Percentiles rank a stretch among this genome's conserved stretches.
Evolutionary conservation across 2,797 vertebrate genomes (phyloP).

Genomic region (Remorina albescens): DNA sequence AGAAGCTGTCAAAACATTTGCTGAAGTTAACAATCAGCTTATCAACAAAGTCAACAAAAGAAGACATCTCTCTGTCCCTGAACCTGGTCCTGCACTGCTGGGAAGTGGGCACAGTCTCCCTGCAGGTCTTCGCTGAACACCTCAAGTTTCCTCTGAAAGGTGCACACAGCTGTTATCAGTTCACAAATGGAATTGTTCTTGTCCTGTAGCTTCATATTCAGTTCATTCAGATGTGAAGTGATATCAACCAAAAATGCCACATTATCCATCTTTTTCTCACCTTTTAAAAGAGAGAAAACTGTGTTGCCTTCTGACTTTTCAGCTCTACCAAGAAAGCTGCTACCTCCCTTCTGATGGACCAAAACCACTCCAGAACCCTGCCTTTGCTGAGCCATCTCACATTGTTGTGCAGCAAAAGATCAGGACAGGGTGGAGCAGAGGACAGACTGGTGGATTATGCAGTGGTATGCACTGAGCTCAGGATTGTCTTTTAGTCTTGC

Average conservation of each 20-base stretch:
- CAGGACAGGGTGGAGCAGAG: slow-evolving; percentile 13
- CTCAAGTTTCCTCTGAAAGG: too few relatives aligned
- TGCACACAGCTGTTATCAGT: slow-evolving; percentile 7
- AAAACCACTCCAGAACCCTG: slow-evolving; percentile 27
- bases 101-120: too few relatives aligned
- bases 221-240: slow-evolving; percentile 43
- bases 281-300: slow-evolving; percentile 4
- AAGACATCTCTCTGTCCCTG: too few relatives aligned
- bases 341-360: slow-evolving; percentile 32
- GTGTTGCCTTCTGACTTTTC: slow-evolving; percentile 21
- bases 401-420: slow-evolving; percentile 35
- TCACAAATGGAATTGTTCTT: slow-evolving; percentile 28
- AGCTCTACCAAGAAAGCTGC: too few relatives aligned
- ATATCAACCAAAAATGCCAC: slow-evolving; percentile 44
- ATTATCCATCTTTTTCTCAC: slow-evolving; percentile 13
- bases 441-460: slow-evolving; percentile 13
- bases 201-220: too few relatives aligned
- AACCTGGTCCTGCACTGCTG: too few relatives aligned
- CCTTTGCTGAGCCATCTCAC: slow-evolving; percentile 41
- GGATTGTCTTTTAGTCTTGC: slow-evolving; percentile 24
- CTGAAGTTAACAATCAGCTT: slow-evolving; percentile 42
- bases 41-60: too few relatives aligned
- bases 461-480: too few relatives aligned
- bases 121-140: too few relatives aligned
- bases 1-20: slow-evolving; percentile 30